Evolutionary conservation across 1,140 invertebrate genomes (phyloP).

Genomic region (Geopemphigus sp.): DNA sequence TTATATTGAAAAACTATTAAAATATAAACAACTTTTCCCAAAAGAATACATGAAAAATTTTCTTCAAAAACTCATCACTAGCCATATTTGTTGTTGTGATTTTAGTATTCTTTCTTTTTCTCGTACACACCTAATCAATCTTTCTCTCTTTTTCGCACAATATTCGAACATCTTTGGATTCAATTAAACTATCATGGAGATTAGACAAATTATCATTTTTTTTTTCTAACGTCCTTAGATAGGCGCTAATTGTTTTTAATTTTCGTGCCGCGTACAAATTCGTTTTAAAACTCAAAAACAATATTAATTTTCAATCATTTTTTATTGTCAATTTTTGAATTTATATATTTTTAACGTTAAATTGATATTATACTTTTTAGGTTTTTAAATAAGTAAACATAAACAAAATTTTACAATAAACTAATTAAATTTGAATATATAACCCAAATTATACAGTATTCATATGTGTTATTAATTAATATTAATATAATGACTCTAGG

Average conservation of each 20-base stretch:
- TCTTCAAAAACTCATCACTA: neutral
- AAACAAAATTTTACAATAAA: no score
- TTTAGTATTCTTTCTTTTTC: neutral
- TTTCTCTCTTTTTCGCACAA: neutral
- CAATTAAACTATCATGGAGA: conserved; percentile 4
- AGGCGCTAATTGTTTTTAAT: neutral
- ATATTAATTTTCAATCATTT: no score
- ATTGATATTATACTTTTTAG: no score
- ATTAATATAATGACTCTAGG: no score
- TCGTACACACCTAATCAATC: neutral
- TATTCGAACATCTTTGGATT: neutral
- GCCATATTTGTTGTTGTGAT: conserved; percentile 33
- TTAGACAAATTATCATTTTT: conserved; percentile 14
- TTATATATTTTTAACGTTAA: no score
- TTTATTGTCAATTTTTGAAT: no score
- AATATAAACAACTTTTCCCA: neutral
- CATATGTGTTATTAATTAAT: no score
- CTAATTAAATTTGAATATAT: no score
- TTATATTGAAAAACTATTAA: neutral
- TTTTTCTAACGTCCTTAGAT: neutral
- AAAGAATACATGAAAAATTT: neutral
- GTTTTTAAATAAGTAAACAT: no score
- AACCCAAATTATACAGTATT: no score
- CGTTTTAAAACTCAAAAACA: no score
- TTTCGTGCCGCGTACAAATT: no score